Evolutionary conservation across 1,140 invertebrate genomes (phyloP), one percentile per base, ranked within the genome.

Genomic region (Drosophila truncata): DNA sequence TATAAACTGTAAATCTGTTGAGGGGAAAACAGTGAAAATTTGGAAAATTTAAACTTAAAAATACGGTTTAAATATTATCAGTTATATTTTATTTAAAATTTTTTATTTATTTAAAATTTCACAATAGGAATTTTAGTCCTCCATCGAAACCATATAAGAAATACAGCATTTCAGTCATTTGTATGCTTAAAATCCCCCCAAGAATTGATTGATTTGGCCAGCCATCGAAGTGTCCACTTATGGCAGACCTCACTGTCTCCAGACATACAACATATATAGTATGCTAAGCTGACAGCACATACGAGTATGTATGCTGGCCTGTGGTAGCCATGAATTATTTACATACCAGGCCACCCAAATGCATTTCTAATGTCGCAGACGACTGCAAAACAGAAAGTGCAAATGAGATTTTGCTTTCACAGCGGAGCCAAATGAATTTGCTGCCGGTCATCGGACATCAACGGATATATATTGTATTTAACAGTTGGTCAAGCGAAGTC

Each of bases 281-380:
- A 75, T 75, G 57, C 52, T 58, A 58, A 63, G 66, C 71, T 49
- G 47, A 69, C 13, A 23, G 46, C 47, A 18, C 27, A 29, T 8
- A 29, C 46, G 66, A n/a, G n/a, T 39, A 62, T 71, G 50, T 59
- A 57, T 77, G 63, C 29, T 61, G 55, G 54, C 41, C 41, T 84
- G 62, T 46, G 41, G 47, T 61, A 76, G 58, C 57, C 80, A 88
- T 87, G 80, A 87, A 87, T 87, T 84, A 87, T 87, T 87, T 87
- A 87, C 60, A 73, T 78, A 65, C 67, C 79, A 41, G 65, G 49
- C 57, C 66, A 71, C 76, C 84, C 67, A 87, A 87, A 87, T 87
- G 84, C 80, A 87, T 87, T 88, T 78, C 65, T 74, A 88, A 88
- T 88, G 69, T 82, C 52, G 44, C 61, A 50, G 31, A 63, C 35